A percentile compares a stretch with the other conserved stretches of the same genome.
phyloP scores from a whole-genome alignment of 2,797 vertebrate genomes.

The Sebastolobus altivelis region DNA sequence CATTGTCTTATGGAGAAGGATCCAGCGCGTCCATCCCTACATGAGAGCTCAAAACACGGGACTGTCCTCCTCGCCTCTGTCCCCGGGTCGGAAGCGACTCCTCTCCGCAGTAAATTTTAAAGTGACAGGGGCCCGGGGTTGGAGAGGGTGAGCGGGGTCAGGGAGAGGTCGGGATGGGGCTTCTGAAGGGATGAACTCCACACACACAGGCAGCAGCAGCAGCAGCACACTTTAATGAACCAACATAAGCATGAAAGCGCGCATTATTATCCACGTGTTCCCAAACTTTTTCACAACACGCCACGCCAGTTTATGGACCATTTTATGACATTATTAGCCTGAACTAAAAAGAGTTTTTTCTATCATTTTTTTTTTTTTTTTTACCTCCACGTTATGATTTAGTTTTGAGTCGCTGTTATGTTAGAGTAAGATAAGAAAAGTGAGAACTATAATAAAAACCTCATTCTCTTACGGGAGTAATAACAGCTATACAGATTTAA shows the following conservation, averaged over 20 bases:
- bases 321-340: slow-evolving; percentile 46
- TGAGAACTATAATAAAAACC: slow-evolving; percentile 11
- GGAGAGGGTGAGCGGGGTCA: slow-evolving; percentile 91
- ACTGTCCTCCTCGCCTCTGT: slow-evolving; percentile 59
- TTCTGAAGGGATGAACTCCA: slow-evolving; percentile 83
- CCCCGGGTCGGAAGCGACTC: slow-evolving; percentile 85
- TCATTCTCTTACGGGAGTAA: not conserved
- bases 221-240: slow-evolving; percentile 74
- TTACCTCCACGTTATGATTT: not conserved
- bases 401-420: not conserved
- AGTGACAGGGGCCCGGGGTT: slow-evolving; percentile 90
- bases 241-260: slow-evolving; percentile 56
- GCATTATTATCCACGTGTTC: slow-evolving; percentile 47
- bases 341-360: not conserved
- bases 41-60: slow-evolving; percentile 4
- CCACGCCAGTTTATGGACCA: slow-evolving; percentile 16
- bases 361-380: not conserved
- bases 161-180: slow-evolving; percentile 89
- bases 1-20: slow-evolving; percentile 84
- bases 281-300: slow-evolving; percentile 42
- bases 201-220: not conserved
- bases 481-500: slow-evolving; percentile 13
- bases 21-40: slow-evolving; percentile 63
- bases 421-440: not conserved
- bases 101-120: slow-evolving; percentile 89